phyloP scores from a whole-genome alignment of 2,888 invertebrate species.

The Patella pellucida region DNA sequence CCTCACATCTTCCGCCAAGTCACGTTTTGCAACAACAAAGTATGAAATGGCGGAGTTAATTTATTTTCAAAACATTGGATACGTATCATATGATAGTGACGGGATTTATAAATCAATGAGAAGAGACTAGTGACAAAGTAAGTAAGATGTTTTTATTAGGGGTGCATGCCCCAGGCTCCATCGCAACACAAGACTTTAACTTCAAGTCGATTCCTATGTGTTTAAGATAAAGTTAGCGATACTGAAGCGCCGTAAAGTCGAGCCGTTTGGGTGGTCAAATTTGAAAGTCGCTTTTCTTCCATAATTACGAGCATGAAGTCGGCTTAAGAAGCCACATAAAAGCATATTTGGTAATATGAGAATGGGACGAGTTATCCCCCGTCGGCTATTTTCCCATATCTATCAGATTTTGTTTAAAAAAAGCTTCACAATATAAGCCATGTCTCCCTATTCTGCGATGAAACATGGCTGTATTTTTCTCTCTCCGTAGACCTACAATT shows the following conservation, averaged over 20 bases:
- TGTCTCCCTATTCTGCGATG: too few species aligned
- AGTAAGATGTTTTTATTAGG: constrained; percentile 5
- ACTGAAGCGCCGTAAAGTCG: constrained; percentile 4
- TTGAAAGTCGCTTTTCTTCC: too few species aligned
- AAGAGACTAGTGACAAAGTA: not conserved
- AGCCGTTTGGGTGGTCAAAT: not conserved
- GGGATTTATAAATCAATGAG: not conserved
- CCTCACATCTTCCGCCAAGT: not conserved
- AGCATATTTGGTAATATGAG: too few species aligned
- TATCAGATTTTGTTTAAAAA: too few species aligned
- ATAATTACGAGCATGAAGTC: too few species aligned
- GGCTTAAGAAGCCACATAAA: too few species aligned
- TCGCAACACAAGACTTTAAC: not conserved
- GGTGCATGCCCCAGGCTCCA: not conserved
- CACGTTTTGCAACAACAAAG: constrained; percentile 3
- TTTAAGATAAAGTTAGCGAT: not conserved
- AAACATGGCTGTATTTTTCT: too few species aligned
- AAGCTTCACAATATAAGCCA: too few species aligned
- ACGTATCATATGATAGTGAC: not conserved
- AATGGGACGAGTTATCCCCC: too few species aligned
- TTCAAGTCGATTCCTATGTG: not conserved
- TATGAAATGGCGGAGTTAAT: not conserved
- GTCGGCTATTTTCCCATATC: too few species aligned
- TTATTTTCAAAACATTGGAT: not conserved
- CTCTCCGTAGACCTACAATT: too few species aligned